Evolutionary conservation across 1,140 invertebrate species (phyloP), one percentile per base, ranked within the genome.

Genomic region (Hestina assimilis): DNA sequence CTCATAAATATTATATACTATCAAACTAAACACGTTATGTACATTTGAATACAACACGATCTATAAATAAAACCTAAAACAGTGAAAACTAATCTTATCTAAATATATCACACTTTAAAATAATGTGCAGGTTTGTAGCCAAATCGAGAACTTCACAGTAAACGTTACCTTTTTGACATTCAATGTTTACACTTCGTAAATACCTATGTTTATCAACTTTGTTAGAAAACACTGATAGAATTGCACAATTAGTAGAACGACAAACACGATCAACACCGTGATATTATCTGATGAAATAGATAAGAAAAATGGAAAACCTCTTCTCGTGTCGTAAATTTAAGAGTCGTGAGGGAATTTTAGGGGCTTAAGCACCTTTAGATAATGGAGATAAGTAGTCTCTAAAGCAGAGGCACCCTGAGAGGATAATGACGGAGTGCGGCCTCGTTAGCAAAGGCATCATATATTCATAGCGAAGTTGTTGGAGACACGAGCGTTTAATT

Each of bases 341-440:
- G 63, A 80, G 73, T 72, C 76, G 70, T 68, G 64, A 61, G 76
- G 72, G 79, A 83, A 79, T 83, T 87, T 85, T 58, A 38, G 80
- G 72, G 79, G 84, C 82, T 86, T 87, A 85, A 83, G 50, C 72
- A 83, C 72, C 84, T 83, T 81, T 69, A 84, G 84, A 87, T 87
- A 84, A 87, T 79, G 79, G 79, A 79, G 82, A 87, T 87, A 87
- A 85, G 69, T 80, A 62, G 63, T 61, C 69, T 66, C 40, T 66
- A 67, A 62, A 52, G 61, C 64, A 67, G 59, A 72, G 72, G 71
- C 73, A 64, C 64, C 64, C 64, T 63, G 53, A 68, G 68, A 68
- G 68, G 70, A 70, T 77, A 71, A 71, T 74, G 63, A 65, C 55
- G 46, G 17, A 35, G 31, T 35, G 46, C 51, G 63, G 52, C 66